Conservation (phyloP, 2,113 vertebrate genomes). For the Toxostoma redivivum region DNA sequence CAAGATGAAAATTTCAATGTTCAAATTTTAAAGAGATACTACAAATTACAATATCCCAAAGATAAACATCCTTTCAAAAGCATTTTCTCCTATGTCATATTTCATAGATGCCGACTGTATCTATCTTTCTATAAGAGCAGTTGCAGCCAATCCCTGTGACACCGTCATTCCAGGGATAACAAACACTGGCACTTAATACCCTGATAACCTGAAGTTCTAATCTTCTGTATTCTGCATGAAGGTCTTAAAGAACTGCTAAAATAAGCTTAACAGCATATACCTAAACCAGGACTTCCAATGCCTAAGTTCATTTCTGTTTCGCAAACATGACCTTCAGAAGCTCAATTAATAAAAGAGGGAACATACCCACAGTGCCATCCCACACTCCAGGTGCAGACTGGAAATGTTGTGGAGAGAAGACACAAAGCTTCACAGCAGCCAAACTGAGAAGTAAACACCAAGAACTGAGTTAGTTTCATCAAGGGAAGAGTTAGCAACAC, state of each 20-base stretch:
- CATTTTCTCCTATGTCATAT: background rate
- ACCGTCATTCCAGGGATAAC: background rate
- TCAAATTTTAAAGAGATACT: background rate
- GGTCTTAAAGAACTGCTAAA: background rate
- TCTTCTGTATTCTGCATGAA: background rate
- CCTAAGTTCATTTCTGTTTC: slow-evolving; percentile 56
- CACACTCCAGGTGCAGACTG: slow-evolving; percentile 88
- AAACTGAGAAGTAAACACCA: slow-evolving; percentile 75
- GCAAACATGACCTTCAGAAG: slow-evolving; percentile 36
- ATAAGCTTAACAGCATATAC: background rate
- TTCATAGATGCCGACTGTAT: background rate
- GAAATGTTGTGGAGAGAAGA: slow-evolving; percentile 85
- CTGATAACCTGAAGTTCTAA: background rate
- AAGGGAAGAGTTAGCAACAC: background rate
- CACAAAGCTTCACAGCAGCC: slow-evolving; percentile 95
- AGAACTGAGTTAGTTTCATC: background rate
- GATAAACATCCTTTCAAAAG: background rate
- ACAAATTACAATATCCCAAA: background rate
- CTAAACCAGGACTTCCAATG: background rate
- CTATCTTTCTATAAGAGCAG: background rate
- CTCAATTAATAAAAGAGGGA: slow-evolving; percentile 32
- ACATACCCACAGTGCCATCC: slow-evolving; percentile 96
- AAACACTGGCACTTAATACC: background rate
- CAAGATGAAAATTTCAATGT: background rate
- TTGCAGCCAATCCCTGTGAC: background rate